A percentile compares a stretch with the other conserved stretches of the same genome.
Conservation (phyloP, 2,113 vertebrate species). For the Sceloporus undulatus region DNA sequence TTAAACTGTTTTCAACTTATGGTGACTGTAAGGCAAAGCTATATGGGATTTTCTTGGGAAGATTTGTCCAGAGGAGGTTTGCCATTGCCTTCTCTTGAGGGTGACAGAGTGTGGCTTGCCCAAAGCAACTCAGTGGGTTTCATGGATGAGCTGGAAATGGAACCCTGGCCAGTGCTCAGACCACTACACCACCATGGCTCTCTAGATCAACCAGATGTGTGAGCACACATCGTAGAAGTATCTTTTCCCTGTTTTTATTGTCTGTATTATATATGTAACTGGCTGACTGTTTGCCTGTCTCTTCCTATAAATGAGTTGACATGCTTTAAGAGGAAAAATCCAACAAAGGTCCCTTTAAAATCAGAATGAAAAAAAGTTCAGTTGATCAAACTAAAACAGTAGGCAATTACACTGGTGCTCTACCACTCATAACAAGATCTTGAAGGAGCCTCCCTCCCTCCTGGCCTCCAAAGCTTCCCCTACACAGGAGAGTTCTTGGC, state of each 20-base stretch:
- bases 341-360: background rate
- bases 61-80: too few relatives aligned
- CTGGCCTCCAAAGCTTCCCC: background rate
- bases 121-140: too few relatives aligned
- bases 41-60: too few relatives aligned
- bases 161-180: too few relatives aligned
- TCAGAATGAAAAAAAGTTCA: background rate
- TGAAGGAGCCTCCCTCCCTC: background rate
- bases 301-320: background rate
- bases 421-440: background rate
- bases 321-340: background rate
- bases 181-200: too few relatives aligned
- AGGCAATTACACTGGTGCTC: background rate
- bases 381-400: background rate
- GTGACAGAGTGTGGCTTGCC: too few relatives aligned
- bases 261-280: background rate
- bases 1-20: too few relatives aligned
- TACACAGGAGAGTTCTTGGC: slow-evolving; percentile 6
- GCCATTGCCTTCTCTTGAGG: too few relatives aligned
- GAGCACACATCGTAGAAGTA: too few relatives aligned
- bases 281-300: background rate
- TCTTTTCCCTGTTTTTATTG: background rate
- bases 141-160: too few relatives aligned
- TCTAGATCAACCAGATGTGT: too few relatives aligned
- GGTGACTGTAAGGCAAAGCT: too few relatives aligned